phyloP scores from a whole-genome alignment of 2,113 vertebrate species.

The Centropristis striata region DNA sequence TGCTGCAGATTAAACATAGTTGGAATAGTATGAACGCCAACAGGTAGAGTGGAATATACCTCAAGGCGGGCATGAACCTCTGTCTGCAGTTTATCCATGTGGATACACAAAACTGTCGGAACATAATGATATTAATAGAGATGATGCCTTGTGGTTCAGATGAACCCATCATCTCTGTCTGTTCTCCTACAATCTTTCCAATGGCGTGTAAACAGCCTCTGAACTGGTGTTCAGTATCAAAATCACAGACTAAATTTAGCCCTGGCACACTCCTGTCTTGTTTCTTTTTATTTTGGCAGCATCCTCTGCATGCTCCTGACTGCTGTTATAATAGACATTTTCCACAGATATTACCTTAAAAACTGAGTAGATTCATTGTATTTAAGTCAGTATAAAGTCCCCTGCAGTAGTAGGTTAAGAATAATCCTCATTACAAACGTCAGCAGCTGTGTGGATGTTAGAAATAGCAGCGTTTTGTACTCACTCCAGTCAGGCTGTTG shows the following conservation, averaged over 20 bases:
- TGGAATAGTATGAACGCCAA: slow-evolving; percentile 4
- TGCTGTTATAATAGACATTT: neutral
- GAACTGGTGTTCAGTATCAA: slow-evolving; percentile 63
- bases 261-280: slow-evolving; percentile 48
- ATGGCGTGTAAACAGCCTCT: slow-evolving; percentile 43
- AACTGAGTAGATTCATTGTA: neutral
- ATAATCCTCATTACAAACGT: slow-evolving; percentile 52
- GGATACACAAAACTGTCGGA: neutral
- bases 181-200: neutral
- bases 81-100: neutral
- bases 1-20: slow-evolving; percentile 6
- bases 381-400: neutral
- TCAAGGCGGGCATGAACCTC: neutral
- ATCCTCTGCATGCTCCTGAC: slow-evolving; percentile 11
- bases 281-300: slow-evolving; percentile 54
- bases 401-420: slow-evolving; percentile 34
- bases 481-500: slow-evolving; percentile 53
- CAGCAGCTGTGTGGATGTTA: slow-evolving; percentile 69
- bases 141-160: neutral
- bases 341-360: neutral
- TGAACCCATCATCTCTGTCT: neutral
- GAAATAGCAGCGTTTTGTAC: slow-evolving; percentile 75
- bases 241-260: slow-evolving; percentile 72
- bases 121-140: too few species aligned
- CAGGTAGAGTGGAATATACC: neutral